Percentiles rank a stretch among this genome's conserved stretches.
These are phyloP conservation scores for Martes martes DNA, from an alignment of 2,113 vertebrate species.

Conservation along the genomic window DNA sequence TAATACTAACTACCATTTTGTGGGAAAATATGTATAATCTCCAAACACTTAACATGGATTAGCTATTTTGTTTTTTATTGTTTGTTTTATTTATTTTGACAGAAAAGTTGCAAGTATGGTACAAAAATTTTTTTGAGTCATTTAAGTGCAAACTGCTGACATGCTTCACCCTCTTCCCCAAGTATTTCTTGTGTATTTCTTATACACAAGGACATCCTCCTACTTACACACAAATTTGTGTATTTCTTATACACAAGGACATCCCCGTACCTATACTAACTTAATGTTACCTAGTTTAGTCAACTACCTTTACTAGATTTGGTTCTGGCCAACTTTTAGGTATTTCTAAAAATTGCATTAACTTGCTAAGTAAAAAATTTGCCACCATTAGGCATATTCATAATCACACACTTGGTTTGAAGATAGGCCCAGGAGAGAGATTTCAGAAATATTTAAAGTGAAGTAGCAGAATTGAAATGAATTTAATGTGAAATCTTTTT, in stretches of 20 bases:
- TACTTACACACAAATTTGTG: not conserved
- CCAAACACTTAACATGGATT: not conserved
- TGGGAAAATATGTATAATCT: not conserved
- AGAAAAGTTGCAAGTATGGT: not conserved
- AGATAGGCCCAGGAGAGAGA: not conserved
- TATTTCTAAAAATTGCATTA: not conserved
- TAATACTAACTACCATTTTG: not conserved
- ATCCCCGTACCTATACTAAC: not conserved
- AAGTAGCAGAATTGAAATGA: not conserved
- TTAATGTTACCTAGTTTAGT: not conserved
- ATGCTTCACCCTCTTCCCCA: not conserved
- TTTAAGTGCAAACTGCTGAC: not conserved
- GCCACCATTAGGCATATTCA: not conserved
- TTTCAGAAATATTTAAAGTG: slow-evolving; percentile 11
- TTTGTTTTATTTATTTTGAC: not conserved
- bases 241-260: not conserved
- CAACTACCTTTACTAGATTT: not conserved
- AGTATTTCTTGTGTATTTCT: not conserved
- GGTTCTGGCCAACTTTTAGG: not conserved
- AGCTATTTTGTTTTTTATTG: not conserved
- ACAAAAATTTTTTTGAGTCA: not conserved
- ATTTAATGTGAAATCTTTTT: not conserved
- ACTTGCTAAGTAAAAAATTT: slow-evolving; percentile 2
- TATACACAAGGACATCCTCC: not conserved
- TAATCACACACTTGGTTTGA: not conserved